A percentile compares a stretch with the other conserved stretches of the same genome.
phyloP scores from a whole-genome alignment of 2,888 invertebrate genomes.

The Spicauda simplicius region DNA sequence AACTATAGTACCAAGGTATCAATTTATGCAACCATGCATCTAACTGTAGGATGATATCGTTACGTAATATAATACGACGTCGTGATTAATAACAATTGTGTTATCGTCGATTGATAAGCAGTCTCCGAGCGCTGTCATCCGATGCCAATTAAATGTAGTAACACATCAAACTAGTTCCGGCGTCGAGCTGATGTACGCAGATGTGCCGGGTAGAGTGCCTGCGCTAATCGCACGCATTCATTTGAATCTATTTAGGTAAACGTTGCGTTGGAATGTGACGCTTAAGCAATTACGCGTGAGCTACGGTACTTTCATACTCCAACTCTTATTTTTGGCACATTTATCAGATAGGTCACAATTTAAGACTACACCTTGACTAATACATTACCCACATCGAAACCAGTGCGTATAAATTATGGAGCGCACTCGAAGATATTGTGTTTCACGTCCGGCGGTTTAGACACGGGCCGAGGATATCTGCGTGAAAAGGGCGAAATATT shows the following conservation, averaged over 20 bases:
- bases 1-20: not conserved
- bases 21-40: constrained; percentile 7
- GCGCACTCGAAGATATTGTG: constrained; percentile 79
- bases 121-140: constrained; percentile 55
- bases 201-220: constrained; percentile 46
- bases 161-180: constrained; percentile 64
- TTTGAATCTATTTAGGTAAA: constrained; percentile 75
- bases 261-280: constrained; percentile 56
- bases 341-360: constrained; percentile 54
- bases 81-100: constrained; percentile 36
- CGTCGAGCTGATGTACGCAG: constrained; percentile 48
- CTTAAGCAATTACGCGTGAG: constrained; percentile 43
- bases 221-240: constrained; percentile 64
- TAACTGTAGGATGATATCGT: constrained; percentile 10
- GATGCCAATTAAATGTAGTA: constrained; percentile 66
- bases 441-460: constrained; percentile 82
- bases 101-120: constrained; percentile 47
- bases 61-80: constrained; percentile 29
- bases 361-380: constrained; percentile 65
- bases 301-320: constrained; percentile 34
- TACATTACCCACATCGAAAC: constrained; percentile 60
- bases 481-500: constrained; percentile 84
- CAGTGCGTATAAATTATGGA: constrained; percentile 78
- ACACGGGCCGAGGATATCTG: constrained; percentile 80
- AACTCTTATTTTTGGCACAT: constrained; percentile 42